A percentile compares a stretch with the other conserved stretches of the same genome.
phyloP scores from a whole-genome alignment of 2,888 invertebrate species.

The Heliconius cydno region DNA sequence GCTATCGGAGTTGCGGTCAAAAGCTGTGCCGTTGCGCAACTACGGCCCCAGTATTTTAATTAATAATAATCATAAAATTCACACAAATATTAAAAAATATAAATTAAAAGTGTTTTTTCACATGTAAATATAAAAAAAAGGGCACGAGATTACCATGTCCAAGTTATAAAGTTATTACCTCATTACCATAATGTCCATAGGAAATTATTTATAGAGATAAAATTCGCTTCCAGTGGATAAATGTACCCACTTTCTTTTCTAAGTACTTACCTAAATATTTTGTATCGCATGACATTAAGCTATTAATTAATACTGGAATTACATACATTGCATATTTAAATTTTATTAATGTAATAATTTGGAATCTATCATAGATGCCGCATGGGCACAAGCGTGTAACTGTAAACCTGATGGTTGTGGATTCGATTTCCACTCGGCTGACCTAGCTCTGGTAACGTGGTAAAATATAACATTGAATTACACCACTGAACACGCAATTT shows the following conservation, averaged over 20 bases:
- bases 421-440: too few relatives aligned
- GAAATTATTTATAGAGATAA: slow-evolving; percentile 19
- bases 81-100: slow-evolving; percentile 4
- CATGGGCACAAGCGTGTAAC: background rate
- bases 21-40: too few relatives aligned
- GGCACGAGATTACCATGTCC: slow-evolving; percentile 9
- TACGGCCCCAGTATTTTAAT: background rate
- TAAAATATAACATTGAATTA: too few relatives aligned
- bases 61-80: background rate
- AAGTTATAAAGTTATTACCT: slow-evolving; percentile 4
- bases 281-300: slow-evolving; percentile 17
- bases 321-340: slow-evolving; percentile 10
- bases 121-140: slow-evolving; percentile 7
- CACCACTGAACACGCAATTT: too few relatives aligned
- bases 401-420: background rate
- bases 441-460: too few relatives aligned
- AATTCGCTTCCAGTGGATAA: slow-evolving; percentile 11
- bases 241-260: slow-evolving; percentile 15
- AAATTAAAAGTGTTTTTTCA: background rate
- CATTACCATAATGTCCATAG: slow-evolving; percentile 7
- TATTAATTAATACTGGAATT: slow-evolving; percentile 18
- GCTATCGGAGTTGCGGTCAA: too few relatives aligned
- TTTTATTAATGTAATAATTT: background rate
- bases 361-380: background rate
- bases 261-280: background rate